Evolutionary conservation across 2,797 vertebrate species (phyloP), one percentile per base, ranked within the genome.

Genomic region (Chaenodraco wilsoni): DNA sequence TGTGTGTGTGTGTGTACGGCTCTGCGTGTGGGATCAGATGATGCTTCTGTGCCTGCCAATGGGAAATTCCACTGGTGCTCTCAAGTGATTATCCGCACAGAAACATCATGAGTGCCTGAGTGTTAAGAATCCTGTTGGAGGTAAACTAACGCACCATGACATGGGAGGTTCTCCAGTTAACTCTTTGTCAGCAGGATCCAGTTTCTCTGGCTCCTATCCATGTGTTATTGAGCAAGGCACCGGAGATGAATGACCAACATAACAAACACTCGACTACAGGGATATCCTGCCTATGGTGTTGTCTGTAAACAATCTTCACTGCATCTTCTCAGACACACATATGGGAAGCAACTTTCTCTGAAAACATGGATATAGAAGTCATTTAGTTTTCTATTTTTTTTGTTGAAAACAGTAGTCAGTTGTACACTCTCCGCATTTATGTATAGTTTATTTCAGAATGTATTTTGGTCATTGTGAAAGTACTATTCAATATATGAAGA

Each of bases 1-100:
- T 21, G 64, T 66, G 68, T 5, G 51, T 4, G 66, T 66, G 68
- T 19, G 46, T 41, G 27, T 46, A 59, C 33, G 44, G 1, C 57
- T 71, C 56, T 49, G 65, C 2, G 17, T 46, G 37, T 19, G 63
- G 3, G 66, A 83, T 86, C 82, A 82, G 76, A 71, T 82, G 82
- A 80, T 79, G 27, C 43, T 65, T 33, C 55, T 15, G 37, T 41
- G 21, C 45, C 65, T 74, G 74, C 75, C 63, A 76, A 27, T 69
- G 76, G 65, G 74, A 89, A 81, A 84, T 85, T 85, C 84, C 83
- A 58, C 76, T 33, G n/a, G 23, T n/a, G 70, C 56, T 69, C 80
- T 76, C 19, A 40, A 79, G 67, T 67, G 78, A 71, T 74, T 73
- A 33, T 56, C 40, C 52, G 60, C 44, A 11, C 45, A 73, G 58